Evolutionary conservation across 2,888 invertebrate species (phyloP).

Genomic region (Eilema griseolum): DNA sequence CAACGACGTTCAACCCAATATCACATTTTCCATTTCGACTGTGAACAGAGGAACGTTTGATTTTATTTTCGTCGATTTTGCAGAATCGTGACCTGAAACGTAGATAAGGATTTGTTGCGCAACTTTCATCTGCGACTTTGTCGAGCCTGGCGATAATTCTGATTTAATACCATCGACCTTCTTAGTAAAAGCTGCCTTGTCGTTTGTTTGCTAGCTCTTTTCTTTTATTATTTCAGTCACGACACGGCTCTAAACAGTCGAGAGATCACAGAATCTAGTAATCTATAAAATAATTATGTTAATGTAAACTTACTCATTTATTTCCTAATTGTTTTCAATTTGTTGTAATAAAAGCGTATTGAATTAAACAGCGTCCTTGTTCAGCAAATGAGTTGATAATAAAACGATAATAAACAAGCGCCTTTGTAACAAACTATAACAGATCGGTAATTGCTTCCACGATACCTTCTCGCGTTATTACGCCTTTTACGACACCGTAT

Average conservation of each 20-base stretch:
- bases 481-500: constrained; percentile 87
- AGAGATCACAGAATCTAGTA: constrained; percentile 45
- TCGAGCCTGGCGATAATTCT: constrained; percentile 61
- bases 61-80: constrained; percentile 81
- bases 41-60: constrained; percentile 73
- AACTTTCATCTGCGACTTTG: constrained; percentile 69
- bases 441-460: constrained; percentile 87
- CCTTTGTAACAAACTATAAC: constrained; percentile 87
- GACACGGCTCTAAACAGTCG: constrained; percentile 14
- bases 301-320: constrained; percentile 44
- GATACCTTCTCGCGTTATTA: constrained; percentile 87
- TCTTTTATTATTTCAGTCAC: constrained; percentile 19
- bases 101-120: constrained; percentile 73
- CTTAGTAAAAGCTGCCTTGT: constrained; percentile 28
- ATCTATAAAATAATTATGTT: constrained; percentile 44
- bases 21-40: constrained; percentile 72
- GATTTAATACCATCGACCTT: constrained; percentile 52
- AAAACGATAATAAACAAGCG: constrained; percentile 86
- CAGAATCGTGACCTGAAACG: constrained; percentile 78
- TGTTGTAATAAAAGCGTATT: constrained; percentile 72
- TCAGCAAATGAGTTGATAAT: constrained; percentile 85
- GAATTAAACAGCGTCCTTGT: constrained; percentile 83
- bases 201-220: constrained; percentile 12
- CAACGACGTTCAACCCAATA: constrained; percentile 67
- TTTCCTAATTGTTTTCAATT: constrained; percentile 53